A percentile compares a stretch with the other conserved stretches of the same genome.
phyloP scores from a whole-genome alignment of 2,888 invertebrate species.

The Noctua janthina region DNA sequence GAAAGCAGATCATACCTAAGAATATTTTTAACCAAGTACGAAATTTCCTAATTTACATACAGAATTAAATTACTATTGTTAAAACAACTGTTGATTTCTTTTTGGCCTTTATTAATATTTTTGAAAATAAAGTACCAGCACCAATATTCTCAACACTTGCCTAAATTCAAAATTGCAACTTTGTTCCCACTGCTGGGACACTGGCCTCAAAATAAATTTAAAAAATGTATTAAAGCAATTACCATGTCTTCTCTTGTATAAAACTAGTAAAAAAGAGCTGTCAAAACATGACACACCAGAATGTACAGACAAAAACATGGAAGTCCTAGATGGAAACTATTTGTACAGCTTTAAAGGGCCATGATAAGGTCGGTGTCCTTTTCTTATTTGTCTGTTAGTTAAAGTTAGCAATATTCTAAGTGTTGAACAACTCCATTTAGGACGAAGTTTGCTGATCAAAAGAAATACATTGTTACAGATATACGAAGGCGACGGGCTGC shows the following conservation, averaged over 20 bases:
- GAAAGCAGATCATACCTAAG: background rate
- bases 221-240: no score
- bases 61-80: background rate
- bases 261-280: background rate
- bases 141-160: background rate
- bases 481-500: conserved; percentile 87
- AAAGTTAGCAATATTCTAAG: background rate
- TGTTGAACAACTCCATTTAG: background rate
- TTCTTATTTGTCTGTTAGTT: background rate
- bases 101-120: background rate
- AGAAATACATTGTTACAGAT: conserved; percentile 75
- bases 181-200: background rate
- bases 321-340: background rate
- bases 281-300: background rate
- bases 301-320: background rate
- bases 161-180: background rate
- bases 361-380: background rate
- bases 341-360: background rate
- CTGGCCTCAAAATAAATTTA: background rate
- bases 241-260: no score
- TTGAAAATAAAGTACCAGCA: background rate
- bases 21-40: no score
- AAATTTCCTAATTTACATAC: no score
- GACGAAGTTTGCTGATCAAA: background rate
- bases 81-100: background rate